Evolutionary conservation across 2,113 vertebrate genomes (phyloP).

Genomic region (Nothoprocta pentlandii): DNA sequence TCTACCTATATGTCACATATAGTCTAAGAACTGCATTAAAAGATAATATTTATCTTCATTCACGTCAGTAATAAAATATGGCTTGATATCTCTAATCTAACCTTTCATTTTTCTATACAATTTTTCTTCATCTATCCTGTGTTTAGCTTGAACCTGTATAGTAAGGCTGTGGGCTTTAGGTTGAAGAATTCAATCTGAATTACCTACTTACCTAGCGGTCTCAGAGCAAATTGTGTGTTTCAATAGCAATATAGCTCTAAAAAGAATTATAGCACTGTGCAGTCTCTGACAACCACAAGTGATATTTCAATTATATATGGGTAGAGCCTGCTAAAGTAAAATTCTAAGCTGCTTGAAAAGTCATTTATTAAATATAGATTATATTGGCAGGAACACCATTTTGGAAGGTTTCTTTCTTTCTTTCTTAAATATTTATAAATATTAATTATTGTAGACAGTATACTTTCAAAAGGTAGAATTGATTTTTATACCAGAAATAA

Average conservation of each 20-base stretch:
- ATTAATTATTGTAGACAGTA: background rate
- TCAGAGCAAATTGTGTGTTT: background rate
- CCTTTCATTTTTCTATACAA: background rate
- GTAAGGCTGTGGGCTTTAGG: background rate
- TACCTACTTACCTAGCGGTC: background rate
- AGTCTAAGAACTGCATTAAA: background rate
- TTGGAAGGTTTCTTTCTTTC: background rate
- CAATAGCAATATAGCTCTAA: background rate
- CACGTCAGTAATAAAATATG: background rate
- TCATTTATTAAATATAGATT: constrained; percentile 25
- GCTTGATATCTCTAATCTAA: background rate
- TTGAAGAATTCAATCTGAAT: background rate
- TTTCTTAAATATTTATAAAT: constrained; percentile 22
- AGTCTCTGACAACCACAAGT: constrained; percentile 15
- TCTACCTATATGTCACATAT: too few relatives aligned
- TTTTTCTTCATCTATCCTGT: background rate
- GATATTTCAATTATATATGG: constrained; percentile 23
- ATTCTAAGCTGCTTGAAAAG: constrained; percentile 18
- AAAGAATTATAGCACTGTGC: background rate
- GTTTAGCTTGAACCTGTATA: background rate
- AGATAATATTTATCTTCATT: background rate
- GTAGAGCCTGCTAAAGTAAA: background rate
- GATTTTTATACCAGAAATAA: background rate
- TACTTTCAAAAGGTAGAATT: background rate
- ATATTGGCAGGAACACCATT: background rate